Percentiles rank a stretch among this genome's conserved stretches.
phyloP scores from a whole-genome alignment of 2,888 invertebrate species.

The Ligdia adustata region DNA sequence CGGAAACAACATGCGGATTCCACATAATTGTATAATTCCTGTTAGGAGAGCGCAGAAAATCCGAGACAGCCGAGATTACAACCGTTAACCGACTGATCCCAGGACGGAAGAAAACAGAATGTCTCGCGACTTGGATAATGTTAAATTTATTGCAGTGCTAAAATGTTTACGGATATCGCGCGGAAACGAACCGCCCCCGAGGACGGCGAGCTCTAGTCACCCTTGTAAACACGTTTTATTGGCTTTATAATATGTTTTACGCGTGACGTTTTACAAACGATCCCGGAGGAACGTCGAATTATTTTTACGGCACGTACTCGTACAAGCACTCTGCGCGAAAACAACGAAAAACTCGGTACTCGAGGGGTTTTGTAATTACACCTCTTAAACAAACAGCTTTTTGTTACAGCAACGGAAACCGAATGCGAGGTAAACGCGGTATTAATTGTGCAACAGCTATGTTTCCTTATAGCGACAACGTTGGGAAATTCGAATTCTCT shows the following conservation, averaged over 20 bases:
- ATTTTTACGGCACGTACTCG: constrained; percentile 81
- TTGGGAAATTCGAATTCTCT: no score
- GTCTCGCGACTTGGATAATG: constrained; percentile 81
- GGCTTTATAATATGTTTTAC: constrained; percentile 85
- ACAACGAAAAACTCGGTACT: constrained; percentile 66
- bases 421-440: constrained; percentile 49
- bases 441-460: constrained; percentile 46
- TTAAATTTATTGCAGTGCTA: constrained; percentile 83
- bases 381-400: constrained; percentile 71
- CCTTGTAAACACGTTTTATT: constrained; percentile 85
- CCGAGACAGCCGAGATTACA: constrained; percentile 77
- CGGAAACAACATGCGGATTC: constrained; percentile 58
- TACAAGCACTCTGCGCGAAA: constrained; percentile 70
- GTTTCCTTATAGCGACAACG: constrained; percentile 35
- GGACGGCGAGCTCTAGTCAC: constrained; percentile 76
- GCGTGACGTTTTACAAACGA: constrained; percentile 84
- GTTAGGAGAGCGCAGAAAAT: constrained; percentile 67
- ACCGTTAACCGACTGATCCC: constrained; percentile 81
- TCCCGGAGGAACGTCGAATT: constrained; percentile 80
- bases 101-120: constrained; percentile 79
- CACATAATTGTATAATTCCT: constrained; percentile 76
- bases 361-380: constrained; percentile 79
- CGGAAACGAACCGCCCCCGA: constrained; percentile 64
- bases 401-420: constrained; percentile 57
- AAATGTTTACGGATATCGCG: constrained; percentile 83